These are phyloP conservation scores for Novumbra hubbsi DNA, from an alignment of 2,797 vertebrate genomes.

Conservation along the genomic window DNA sequence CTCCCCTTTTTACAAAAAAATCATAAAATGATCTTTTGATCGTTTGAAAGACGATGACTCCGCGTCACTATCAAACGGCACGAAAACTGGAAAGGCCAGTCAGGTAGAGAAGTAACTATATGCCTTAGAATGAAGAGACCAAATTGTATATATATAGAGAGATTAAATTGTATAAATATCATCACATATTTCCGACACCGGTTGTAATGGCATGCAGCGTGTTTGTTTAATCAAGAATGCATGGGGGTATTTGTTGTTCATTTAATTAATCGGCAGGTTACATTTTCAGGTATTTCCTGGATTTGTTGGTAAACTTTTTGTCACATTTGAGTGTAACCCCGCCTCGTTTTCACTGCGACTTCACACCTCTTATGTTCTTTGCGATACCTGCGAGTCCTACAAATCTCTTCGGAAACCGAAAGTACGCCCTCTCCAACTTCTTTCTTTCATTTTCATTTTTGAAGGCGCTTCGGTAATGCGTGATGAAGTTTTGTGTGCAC, in stretches of 20 bases:
- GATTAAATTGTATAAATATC: too few species aligned
- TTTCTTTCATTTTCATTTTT: conserved; percentile 75
- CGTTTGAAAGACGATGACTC: background rate
- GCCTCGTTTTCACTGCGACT: background rate
- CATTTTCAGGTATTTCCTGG: background rate
- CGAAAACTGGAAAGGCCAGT: background rate
- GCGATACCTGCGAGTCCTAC: background rate
- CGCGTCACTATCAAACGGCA: background rate
- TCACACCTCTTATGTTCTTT: background rate
- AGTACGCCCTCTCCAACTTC: conserved; percentile 36
- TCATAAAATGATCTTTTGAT: background rate
- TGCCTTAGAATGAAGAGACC: background rate
- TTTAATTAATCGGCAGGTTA: background rate
- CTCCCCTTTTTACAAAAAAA: background rate
- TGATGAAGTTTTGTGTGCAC: background rate
- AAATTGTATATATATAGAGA: too few species aligned
- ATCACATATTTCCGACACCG: too few species aligned
- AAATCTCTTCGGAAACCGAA: conserved; percentile 68
- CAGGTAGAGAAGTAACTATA: background rate
- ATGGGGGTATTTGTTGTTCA: background rate
- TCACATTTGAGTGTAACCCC: too few species aligned
- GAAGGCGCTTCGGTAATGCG: conserved; percentile 22
- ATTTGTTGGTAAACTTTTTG: too few species aligned
- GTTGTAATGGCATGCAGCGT: background rate
- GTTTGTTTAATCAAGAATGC: background rate